Evolutionary conservation across 2,797 vertebrate species (phyloP).

Genomic region (Pipistrellus pygmaeus): DNA sequence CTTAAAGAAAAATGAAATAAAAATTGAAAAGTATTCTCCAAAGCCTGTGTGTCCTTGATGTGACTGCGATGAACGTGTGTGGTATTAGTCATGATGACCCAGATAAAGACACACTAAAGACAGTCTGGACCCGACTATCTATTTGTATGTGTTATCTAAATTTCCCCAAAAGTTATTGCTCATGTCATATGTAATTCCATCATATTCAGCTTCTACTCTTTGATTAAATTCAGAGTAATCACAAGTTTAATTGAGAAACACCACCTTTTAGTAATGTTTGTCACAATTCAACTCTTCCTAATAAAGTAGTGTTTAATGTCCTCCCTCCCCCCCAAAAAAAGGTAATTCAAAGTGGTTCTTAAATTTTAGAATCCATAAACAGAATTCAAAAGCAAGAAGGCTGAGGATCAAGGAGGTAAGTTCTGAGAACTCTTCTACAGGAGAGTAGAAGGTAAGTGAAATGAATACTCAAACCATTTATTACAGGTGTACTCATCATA

Average conservation of each 20-base stretch:
- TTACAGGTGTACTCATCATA: background rate
- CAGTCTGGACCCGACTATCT: background rate
- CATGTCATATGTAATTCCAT: background rate
- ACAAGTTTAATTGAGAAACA: background rate
- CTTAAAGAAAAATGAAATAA: constrained; percentile 1
- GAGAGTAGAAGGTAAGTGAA: background rate
- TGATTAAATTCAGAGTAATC: background rate
- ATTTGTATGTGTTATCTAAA: background rate
- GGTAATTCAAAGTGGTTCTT: background rate
- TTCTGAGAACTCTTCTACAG: background rate
- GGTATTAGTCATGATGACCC: background rate
- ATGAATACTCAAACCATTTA: background rate
- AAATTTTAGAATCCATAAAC: background rate
- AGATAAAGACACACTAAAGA: background rate
- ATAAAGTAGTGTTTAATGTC: background rate
- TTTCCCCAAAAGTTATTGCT: background rate
- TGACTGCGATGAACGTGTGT: background rate
- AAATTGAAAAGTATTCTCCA: background rate
- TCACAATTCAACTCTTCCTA: background rate
- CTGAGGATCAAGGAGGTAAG: background rate
- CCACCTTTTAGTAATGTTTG: background rate
- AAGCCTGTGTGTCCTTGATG: background rate
- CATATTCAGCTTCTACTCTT: background rate
- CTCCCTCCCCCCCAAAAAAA: background rate
- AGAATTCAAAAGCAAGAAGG: constrained; percentile 32